Evolutionary conservation across 2,888 invertebrate species (phyloP), one percentile per base, ranked within the genome.

Genomic region (Melieria omissa): DNA sequence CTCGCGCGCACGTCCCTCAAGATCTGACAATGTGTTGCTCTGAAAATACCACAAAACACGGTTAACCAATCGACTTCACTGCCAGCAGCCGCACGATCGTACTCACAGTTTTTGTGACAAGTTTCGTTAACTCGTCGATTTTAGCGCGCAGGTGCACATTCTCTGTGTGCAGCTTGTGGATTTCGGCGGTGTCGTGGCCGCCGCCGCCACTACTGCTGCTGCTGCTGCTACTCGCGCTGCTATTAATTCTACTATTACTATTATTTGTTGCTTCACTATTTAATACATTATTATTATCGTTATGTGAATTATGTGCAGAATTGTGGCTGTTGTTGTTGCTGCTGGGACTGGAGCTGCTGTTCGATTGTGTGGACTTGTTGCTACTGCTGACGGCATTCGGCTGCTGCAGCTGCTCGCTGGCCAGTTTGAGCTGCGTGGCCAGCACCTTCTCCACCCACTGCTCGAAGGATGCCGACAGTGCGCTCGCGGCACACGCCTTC

Each of bases 41-140:
- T 87, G 64, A 68, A 66, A 60, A 66, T 47, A 65, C 46, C 41
- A 52, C 41, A 42, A 54, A 64, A 41, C 46, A 45, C 46, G 5
- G 46, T 47, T 63, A 66, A 8, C 49, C 44, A 29, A 29, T 29
- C 29, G 68, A 65, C 70, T 42, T 9, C 54, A 44, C 10, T 69
- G 41, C 44, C 1, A 61, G 44, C 9, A 61, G 4, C 6, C 47
- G 44, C n/a, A 7, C 44, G 29, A 45, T 49, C 4, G 1, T 61
- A 89, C 91, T 89, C 85, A 94, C 94, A 78, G 94, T 94, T 82
- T 94, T 93, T 77, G 91, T 90, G 76, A 95, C 93, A 78, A 93
- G 90, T 81, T 88, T 90, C 86, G 93, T 92, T 83, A 94, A 93
- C 85, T 93, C 90, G 75, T 90, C 89, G 65, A 92, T 90, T 82